Base-by-base conservation (phyloP, 2,888 invertebrate species). In the Hirtodrosophila confusa region DNA sequence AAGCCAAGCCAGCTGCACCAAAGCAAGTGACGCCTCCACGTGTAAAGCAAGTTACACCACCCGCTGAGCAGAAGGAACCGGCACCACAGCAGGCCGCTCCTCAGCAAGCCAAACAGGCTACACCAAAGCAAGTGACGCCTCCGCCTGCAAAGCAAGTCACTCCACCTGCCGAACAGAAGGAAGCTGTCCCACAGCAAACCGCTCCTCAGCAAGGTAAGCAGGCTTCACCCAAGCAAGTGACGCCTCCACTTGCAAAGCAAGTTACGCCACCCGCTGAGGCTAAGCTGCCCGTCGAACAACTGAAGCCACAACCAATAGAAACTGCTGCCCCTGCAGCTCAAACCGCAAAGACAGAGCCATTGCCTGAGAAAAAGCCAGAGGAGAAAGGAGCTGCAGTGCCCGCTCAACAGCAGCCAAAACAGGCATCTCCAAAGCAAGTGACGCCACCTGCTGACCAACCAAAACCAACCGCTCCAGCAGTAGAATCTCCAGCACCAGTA, bases 401-500 rank as follows among this genome's bases (percentile, higher is more conserved):
- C 5, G 29, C 39, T 3, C 7, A 31, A n/a, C 60, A 60, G 24
- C 27, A 41, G 12, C 35, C n/a, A 9, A 48, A 62, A 11, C 53
- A 48, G 39, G 11, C 39, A 35, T 7, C 62, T 4, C 17, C 55
- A 1, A 64, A 66, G 45, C 49, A 55, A 50, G 49, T 27, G 35
- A 66, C 73, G 1, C 66, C 62, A 5, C 58, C 62, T 5, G 61
- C 55, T 1, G 72, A 75, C 8, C 57, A 55, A 37, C 43, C 43
- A 10, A 62, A 40, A 29, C 37, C 27, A 27, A 3, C 2, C 17
- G 17, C 27, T 12, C 10, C 12, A 10, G 31, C 31, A 17, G 35
- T 17, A 36, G 37, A 29, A 10, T 10, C 24, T 24, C 47, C 50
- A 27, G 41, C 9, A 12, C 9, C 12, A 6, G 11, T 7, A 37